A percentile compares a stretch with the other conserved stretches of the same genome.
These are phyloP conservation scores for Hormiphora californensis DNA, from an alignment of 37 sponge, comb jelly and placozoan species.

Conservation along the genomic window DNA sequence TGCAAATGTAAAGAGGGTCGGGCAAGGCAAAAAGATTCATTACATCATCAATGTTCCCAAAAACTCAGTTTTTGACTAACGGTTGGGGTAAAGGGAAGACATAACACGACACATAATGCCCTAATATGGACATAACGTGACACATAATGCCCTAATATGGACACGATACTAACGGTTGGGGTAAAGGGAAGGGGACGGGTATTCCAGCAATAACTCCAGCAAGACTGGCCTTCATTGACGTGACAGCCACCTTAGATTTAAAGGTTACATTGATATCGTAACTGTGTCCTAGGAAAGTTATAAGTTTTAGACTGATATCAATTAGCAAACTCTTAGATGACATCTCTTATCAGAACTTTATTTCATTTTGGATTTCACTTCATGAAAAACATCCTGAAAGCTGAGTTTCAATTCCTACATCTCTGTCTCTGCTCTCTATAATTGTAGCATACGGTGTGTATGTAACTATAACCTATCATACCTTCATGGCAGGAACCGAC, in stretches of 20 bases:
- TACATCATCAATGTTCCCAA: not conserved
- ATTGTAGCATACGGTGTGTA: too few relatives aligned
- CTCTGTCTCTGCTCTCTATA: too few relatives aligned
- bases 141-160: not conserved
- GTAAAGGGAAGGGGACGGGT: constrained; percentile 13
- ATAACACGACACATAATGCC: not conserved
- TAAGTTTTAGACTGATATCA: not conserved
- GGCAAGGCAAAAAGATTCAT: not conserved
- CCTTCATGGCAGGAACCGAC: too few relatives aligned
- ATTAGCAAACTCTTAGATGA: too few relatives aligned
- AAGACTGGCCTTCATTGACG: not conserved
- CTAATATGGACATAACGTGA: not conserved
- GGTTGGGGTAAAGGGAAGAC: not conserved
- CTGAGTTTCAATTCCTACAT: too few relatives aligned
- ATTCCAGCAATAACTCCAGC: constrained; percentile 40
- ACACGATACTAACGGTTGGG: not conserved
- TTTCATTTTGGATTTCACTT: too few relatives aligned
- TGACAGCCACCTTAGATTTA: not conserved
- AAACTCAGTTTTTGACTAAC: not conserved
- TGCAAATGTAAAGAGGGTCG: not conserved
- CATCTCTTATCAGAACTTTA: too few relatives aligned
- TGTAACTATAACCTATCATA: too few relatives aligned
- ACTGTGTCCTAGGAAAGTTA: not conserved
- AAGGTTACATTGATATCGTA: constrained; percentile 20
- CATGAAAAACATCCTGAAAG: too few relatives aligned